Evolutionary conservation across 1,140 invertebrate species (phyloP).

Genomic region (Bombyx mori): ASM3026992v2 NC_085109.1:15231001-15231500

Average conservation of each 20-base stretch:
- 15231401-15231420: slow-evolving; percentile 71
- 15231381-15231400: slow-evolving; percentile 77
- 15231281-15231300: slow-evolving; percentile 76
- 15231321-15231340: slow-evolving; percentile 66
- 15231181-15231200: slow-evolving; percentile 80
- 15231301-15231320: slow-evolving; percentile 70
- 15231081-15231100: slow-evolving; percentile 71
- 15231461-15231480: slow-evolving; percentile 83
- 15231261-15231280: slow-evolving; percentile 76
- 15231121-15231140: slow-evolving; percentile 59
- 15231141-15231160: slow-evolving; percentile 77
- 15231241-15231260: slow-evolving; percentile 86
- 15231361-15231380: slow-evolving; percentile 79
- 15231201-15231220: slow-evolving; percentile 4
- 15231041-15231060: slow-evolving; percentile 8
- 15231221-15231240: slow-evolving; percentile 79
- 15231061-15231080: background rate
- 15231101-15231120: slow-evolving; percentile 62
- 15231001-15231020: slow-evolving; percentile 10
- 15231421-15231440: slow-evolving; percentile 57
- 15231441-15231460: slow-evolving; percentile 73
- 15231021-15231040: slow-evolving; percentile 6
- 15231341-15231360: slow-evolving; percentile 80
- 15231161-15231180: slow-evolving; percentile 88
- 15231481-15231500: slow-evolving; percentile 75